A percentile compares a stretch with the other conserved stretches of the same genome.
phyloP scores from a whole-genome alignment of 2,797 vertebrate species.

The Alosa sapidissima region DNA sequence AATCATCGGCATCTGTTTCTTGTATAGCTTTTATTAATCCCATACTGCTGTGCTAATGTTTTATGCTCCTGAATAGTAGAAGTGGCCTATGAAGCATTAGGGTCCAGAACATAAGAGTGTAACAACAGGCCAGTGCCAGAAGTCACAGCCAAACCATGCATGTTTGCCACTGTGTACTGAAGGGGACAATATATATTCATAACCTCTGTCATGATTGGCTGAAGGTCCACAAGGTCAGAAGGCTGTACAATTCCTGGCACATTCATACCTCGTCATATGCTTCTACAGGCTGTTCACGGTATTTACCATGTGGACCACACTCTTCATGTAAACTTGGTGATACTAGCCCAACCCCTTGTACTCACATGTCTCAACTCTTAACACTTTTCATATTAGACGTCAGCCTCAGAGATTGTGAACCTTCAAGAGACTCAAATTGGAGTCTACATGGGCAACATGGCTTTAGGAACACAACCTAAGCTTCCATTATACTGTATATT shows the following conservation, averaged over 20 bases:
- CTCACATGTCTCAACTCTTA: not conserved
- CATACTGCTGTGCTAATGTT: not conserved
- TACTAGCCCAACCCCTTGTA: not conserved
- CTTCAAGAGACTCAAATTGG: not conserved
- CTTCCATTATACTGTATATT: not conserved
- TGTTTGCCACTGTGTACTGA: not conserved
- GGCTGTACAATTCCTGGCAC: not conserved
- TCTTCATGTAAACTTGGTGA: not conserved
- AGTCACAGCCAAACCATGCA: constrained; percentile 14
- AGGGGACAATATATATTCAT: not conserved
- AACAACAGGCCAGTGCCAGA: constrained; percentile 24
- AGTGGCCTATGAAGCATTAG: constrained; percentile 18
- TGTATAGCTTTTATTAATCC: not conserved
- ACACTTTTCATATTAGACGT: not conserved
- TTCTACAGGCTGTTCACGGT: not conserved
- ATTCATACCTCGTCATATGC: not conserved
- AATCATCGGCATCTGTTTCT: constrained; percentile 12
- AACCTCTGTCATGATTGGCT: not conserved
- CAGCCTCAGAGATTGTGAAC: not conserved
- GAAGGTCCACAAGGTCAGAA: not conserved
- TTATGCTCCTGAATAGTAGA: not conserved
- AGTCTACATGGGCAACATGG: not conserved
- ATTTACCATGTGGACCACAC: not conserved
- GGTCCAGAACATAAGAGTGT: constrained; percentile 24
- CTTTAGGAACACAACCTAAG: not conserved